Base-by-base conservation (phyloP, 2,888 invertebrate genomes). In the Hirtodrosophila trivittata region DNA sequence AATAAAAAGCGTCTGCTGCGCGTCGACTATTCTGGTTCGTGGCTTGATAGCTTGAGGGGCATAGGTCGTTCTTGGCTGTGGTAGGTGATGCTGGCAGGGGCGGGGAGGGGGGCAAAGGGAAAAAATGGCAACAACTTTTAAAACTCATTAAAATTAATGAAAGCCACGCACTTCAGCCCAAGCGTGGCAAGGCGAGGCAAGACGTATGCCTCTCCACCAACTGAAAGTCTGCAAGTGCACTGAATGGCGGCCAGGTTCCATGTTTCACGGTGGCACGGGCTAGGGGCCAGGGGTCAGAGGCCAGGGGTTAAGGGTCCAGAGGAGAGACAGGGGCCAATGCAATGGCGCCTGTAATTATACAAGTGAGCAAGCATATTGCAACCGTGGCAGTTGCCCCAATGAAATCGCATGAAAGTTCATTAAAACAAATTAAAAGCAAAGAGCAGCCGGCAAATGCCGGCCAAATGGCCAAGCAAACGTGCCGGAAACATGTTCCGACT, bases 71-170 rank as follows among this genome's bases (percentile, higher is more conserved):
- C 2, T 10, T 9, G 35, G 41, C 8, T n/a, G 9, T 2, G 37
- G 21, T 8, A 10, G 7, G 14, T n/a, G n/a, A n/a, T n/a, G n/a
- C n/a, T n/a, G n/a, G n/a, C n/a, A n/a, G n/a, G 9, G 5, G n/a
- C 9, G 1, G 10, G 30, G 13, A n/a, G 43, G 7, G 13, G 30
- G 21, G 38, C 38, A 16, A 57, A 30, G 25, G 37, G 25, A 60
- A 65, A 77, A 66, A 74, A 73, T 74, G 63, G 77, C 77, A 82
- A 74, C 76, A 82, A 82, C 85, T 85, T 85, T 85, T 76, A 76
- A 84, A 82, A 82, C 82, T 82, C 82, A 82, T 82, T 82, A 82
- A 82, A 82, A 82, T 82, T 82, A 82, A 82, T 85, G 85, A 82
- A 85, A 82, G 77, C 85, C 76, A 85, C 85, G 80, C 80, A 84